Base-by-base conservation (phyloP, 2,888 invertebrate species). In the Mimas tiliae region DNA sequence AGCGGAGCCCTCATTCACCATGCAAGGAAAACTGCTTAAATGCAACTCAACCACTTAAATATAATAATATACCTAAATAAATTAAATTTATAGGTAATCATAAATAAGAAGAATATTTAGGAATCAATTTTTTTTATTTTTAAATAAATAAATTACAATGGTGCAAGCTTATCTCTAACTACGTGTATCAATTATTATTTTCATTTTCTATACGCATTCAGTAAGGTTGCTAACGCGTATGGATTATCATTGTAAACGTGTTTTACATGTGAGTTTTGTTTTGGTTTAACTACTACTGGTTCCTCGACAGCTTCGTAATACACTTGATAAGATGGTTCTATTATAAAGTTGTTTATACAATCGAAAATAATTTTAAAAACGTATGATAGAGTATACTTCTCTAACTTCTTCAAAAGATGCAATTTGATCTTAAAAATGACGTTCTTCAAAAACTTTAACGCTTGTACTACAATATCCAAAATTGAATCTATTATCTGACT, bases 401-500 rank as follows among this genome's bases (percentile, higher is more conserved):
- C 80, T 4, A 89, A 74, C 69, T 79, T 85, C 50, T 78, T 83
- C 6, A 88, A 68, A 2, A 90, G 33, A 27, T 78, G 80, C n/a
- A 80, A 68, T 74, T 85, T 89, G n/a, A 79, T 77, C 14, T 80
- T 74, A 1, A 76, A 69, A 1, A 84, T 70, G 14, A 81, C 74
- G 4, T 67, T 68, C 65, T 73, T 76, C 0, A 84, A 6, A 45
- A 80, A 80, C 50, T 74, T 77, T 9, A 80, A 69, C 0, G 69
- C 74, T 67, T 87, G 77, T 6, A 75, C 53, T 3, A 77, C 55
- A 0, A 86, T 69, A 12, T 88, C 86, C 67, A 77, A 68, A 7
- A 89, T 71, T 14, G 86, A 80, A 38, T 77, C 76, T 71, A 70
- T 80, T 55, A 90, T 73, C 66, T 87, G 87, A 1, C 75, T 67